Conservation (phyloP, 2,113 vertebrate species). For the Jacana jacana region DNA sequence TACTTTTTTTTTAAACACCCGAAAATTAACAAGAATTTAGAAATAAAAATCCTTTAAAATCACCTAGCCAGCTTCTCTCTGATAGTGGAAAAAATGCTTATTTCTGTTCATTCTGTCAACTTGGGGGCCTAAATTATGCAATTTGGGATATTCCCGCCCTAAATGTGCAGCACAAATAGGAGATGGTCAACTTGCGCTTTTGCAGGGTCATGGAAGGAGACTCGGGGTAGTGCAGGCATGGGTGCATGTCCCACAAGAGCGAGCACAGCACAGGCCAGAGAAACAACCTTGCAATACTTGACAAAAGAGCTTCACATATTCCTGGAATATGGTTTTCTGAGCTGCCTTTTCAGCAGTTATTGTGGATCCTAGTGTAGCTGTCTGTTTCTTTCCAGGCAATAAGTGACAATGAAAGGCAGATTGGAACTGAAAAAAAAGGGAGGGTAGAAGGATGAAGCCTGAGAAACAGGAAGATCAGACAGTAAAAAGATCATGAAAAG, state of each 20-base stretch:
- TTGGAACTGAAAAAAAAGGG: background rate
- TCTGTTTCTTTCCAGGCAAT: background rate
- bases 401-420: background rate
- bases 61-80: background rate
- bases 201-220: background rate
- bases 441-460: background rate
- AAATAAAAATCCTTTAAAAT: background rate
- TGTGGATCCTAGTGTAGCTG: background rate
- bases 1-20: background rate
- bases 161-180: background rate
- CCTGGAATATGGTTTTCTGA: background rate
- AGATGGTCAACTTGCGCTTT: background rate
- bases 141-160: background rate
- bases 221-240: too few relatives aligned
- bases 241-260: rapidly evolving
- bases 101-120: background rate
- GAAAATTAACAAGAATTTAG: background rate
- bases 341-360: background rate
- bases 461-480: too few relatives aligned
- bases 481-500: background rate
- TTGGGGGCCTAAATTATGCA: too few relatives aligned
- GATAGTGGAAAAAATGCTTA: background rate
- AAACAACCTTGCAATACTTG: background rate
- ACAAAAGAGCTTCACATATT: too few relatives aligned
- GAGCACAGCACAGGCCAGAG: background rate